Evolutionary conservation across 2,113 vertebrate genomes (phyloP).

Genomic region (Cricetomys ansorgei): DNA sequence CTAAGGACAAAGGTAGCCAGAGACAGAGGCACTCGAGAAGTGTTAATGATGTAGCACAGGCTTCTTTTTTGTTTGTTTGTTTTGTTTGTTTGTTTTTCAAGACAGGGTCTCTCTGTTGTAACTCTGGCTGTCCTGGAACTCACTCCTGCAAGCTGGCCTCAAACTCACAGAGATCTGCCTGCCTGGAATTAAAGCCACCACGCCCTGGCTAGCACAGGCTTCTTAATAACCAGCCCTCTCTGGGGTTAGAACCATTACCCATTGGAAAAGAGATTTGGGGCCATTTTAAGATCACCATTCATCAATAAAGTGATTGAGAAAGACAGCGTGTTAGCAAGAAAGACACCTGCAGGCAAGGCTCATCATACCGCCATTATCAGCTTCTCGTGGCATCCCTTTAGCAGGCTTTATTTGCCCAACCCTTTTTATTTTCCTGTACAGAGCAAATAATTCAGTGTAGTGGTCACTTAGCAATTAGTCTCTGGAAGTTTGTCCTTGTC

Average conservation of each 20-base stretch:
- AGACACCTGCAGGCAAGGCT: not conserved
- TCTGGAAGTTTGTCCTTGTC: not conserved
- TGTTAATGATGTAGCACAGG: not conserved
- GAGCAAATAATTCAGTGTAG: not conserved
- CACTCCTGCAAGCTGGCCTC: no score
- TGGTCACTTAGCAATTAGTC: not conserved
- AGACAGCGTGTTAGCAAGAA: not conserved
- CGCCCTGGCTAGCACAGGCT: not conserved
- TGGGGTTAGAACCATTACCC: not conserved
- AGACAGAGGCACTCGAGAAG: not conserved
- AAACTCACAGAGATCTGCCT: no score
- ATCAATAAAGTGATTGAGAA: not conserved
- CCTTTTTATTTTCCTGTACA: not conserved
- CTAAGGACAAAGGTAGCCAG: not conserved
- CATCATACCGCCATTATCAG: not conserved
- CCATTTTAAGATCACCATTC: not conserved
- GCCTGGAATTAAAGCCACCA: no score
- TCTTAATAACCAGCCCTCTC: not conserved
- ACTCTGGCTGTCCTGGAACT: no score
- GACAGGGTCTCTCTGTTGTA: no score
- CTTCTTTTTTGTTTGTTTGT: no score
- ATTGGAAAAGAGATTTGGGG: not conserved
- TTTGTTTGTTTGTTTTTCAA: no score
- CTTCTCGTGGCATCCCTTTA: not conserved
- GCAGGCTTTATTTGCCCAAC: not conserved